Base-by-base conservation (phyloP, 2,113 vertebrate species). In the Neotoma lepida region DNA sequence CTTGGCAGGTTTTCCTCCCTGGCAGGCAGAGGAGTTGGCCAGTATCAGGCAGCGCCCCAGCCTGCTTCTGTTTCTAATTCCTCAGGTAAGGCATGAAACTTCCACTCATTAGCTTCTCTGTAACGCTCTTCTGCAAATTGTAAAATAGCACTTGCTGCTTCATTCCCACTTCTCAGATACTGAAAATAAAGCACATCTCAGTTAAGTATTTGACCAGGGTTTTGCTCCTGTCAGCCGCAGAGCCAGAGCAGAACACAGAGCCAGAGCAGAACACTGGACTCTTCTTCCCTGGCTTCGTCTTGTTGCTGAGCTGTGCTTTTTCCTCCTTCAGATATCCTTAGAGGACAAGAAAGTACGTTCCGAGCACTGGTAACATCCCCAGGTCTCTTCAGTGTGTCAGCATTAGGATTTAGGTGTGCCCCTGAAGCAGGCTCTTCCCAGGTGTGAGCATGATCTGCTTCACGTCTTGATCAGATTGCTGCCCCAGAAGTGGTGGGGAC, bases 361-460 rank as follows among this genome's bases (percentile, higher is more conserved):
- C n/a, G 44, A 88, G 61, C 90, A 77, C 58, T 58, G 84, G 68
- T 84, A 81, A 76, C 84, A 86, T 84, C 88, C 51, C 88, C 71
- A 17, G 80, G 51, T 92, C 81, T 81, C 96, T 86, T 96, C 66
- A 86, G 76, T 58, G 80, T 73, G 91, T 90, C 82, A 86, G 2
- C 56, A 30, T 87, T 87, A 89, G 66, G 82, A 76, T 96, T 92
- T 86, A 70, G 94, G 90, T 96, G 86, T 93, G 95, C 84, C 88
- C 89, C 90, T 94, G 81, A 90, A 90, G 81, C 94, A 80, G 90
- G 95, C 96, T 94, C 95, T 73, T 33, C 91, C 94, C 63, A 87
- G 93, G 95, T 96, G 71, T 81, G 94, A 97, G 96, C 64, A 95
- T 68, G 61, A 93, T 94, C 94, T 61, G 44, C 74, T 89, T 77